A percentile compares a stretch with the other conserved stretches of the same genome.
phyloP scores from a whole-genome alignment of 2,797 vertebrate genomes.

The Cephalopachus bancanus region DNA sequence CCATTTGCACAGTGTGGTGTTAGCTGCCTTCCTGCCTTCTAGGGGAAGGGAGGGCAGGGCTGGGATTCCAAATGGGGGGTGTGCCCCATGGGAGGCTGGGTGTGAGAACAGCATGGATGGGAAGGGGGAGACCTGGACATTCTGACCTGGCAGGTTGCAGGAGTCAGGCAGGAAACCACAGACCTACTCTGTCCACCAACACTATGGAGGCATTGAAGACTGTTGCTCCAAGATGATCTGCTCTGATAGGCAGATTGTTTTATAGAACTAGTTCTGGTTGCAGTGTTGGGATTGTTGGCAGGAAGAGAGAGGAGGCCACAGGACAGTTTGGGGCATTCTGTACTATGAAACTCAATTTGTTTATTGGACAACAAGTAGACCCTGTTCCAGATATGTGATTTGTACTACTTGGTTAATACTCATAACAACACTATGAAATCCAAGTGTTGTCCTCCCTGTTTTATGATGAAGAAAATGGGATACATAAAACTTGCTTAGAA shows the following conservation, averaged over 20 bases:
- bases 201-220: neutral
- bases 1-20: neutral
- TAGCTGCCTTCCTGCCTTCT: neutral
- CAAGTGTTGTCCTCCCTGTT: neutral
- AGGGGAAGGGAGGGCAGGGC: neutral
- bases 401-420: no score
- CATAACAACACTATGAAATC: rapidly evolving
- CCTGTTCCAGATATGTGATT: neutral
- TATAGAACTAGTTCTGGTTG: neutral
- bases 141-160: neutral
- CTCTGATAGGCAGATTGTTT: neutral
- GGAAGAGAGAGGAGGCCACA: neutral
- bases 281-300: neutral
- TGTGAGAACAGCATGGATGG: neutral
- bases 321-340: neutral
- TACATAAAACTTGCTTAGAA: no score
- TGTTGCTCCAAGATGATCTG: no score
- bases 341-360: rapidly evolving
- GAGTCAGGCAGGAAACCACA: neutral
- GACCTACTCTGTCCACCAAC: neutral
- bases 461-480: no score
- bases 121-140: neutral
- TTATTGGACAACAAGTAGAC: no score
- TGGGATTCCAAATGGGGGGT: neutral
- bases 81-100: rapidly evolving